Base-by-base conservation (phyloP, 2,888 invertebrate species). In the Drosophila kambysellisi region DNA sequence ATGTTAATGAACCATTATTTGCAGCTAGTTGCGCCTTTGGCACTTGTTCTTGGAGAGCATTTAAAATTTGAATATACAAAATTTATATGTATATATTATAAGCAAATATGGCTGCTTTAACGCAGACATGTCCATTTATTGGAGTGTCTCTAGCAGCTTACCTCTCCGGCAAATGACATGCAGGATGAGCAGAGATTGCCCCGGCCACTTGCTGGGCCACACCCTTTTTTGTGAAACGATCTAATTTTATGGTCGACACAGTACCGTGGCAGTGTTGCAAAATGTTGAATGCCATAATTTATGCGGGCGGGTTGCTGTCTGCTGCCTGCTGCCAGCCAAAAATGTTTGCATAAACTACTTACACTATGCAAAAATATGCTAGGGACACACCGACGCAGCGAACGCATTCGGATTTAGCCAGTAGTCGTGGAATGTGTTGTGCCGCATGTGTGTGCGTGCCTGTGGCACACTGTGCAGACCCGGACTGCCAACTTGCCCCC, bases 301-400 rank as follows among this genome's bases (percentile, higher is more conserved):
- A 87, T 87, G 89, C 87, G 83, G 88, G 77, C 76, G 79, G 88
- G 77, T 67, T 83, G 74, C 15, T 46, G 15, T 17, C 39, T 12
- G 4, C 35, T 35, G 33, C 33, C n/a, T 20, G 25, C 46, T 8
- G 25, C 20, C 20, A 46, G 46, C 46, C 15, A 81, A 81, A 89
- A 87, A 82, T 81, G 85, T 89, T 89, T 88, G 84, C 88, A 85
- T 84, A 84, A 88, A 84, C 88, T 85, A 89, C 65, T 65, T 65
- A 75, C 66, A 66, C 71, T 89, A 87, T 89, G 87, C 87, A 88
- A 89, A 89, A 87, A 83, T 88, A 88, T 89, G 90, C 81, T 75
- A 73, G 71, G 64, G 64, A 72, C 71, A 76, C 60, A 25, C 68
- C 52, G 20, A 41, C 43, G 52, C 48, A 17, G 33, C 25, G 73